Percentiles rank a stretch among this genome's conserved stretches.
Evolutionary conservation across 2,888 invertebrate genomes (phyloP).

Genomic region (Campoplex capitator): DNA sequence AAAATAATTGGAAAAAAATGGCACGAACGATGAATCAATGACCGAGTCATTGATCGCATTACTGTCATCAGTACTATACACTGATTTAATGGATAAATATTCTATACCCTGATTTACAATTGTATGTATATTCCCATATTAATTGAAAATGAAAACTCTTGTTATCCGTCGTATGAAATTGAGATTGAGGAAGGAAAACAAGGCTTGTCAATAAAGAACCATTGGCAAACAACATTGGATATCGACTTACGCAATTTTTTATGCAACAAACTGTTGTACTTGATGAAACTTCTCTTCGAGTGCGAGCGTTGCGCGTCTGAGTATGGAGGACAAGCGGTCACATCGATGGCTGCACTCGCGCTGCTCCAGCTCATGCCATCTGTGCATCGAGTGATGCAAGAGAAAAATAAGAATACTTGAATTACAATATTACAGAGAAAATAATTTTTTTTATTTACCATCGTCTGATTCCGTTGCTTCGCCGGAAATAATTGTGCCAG

Average conservation of each 20-base stretch:
- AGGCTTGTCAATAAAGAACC: slow-evolving; percentile 73
- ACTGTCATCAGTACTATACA: slow-evolving; percentile 68
- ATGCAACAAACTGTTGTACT: slow-evolving; percentile 83
- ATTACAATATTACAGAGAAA: neutral
- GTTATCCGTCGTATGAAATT: slow-evolving; percentile 67
- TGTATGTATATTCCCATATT: slow-evolving; percentile 62
- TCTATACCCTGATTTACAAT: slow-evolving; percentile 73
- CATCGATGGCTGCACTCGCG: slow-evolving; percentile 80
- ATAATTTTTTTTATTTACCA: slow-evolving; percentile 71
- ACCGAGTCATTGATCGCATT: slow-evolving; percentile 62
- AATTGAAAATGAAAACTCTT: slow-evolving; percentile 69
- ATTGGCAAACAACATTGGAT: neutral
- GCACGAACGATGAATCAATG: slow-evolving; percentile 50
- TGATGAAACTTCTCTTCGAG: slow-evolving; percentile 78
- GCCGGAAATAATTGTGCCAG: slow-evolving; percentile 82
- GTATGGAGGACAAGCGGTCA: slow-evolving; percentile 80
- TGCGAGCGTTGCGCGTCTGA: slow-evolving; percentile 76
- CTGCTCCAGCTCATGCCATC: slow-evolving; percentile 81
- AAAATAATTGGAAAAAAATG: slow-evolving; percentile 46
- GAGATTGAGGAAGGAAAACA: slow-evolving; percentile 4
- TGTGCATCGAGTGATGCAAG: slow-evolving; percentile 54
- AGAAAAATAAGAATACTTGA: neutral
- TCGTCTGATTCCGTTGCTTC: slow-evolving; percentile 83
- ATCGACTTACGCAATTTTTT: slow-evolving; percentile 81
- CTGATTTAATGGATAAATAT: slow-evolving; percentile 67